Percentiles rank a stretch among this genome's conserved stretches.
Evolutionary conservation across 2,888 invertebrate genomes (phyloP).

Genomic region (Aphrophora alni): DNA sequence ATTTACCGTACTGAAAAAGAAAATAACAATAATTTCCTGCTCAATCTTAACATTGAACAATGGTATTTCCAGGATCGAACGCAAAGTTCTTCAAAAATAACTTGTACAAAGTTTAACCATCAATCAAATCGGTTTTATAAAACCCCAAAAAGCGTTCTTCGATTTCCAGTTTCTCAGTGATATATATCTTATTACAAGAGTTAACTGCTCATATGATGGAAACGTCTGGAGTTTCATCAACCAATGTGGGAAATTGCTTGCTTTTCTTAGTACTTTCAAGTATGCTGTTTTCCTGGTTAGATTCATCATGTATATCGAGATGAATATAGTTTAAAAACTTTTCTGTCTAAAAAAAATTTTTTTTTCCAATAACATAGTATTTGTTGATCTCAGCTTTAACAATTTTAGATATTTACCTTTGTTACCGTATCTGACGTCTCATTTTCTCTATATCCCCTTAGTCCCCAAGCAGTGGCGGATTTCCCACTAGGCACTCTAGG

Average conservation of each 20-base stretch:
- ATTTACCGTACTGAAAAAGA: too few relatives aligned
- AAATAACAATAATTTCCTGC: too few relatives aligned
- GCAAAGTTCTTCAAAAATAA: not conserved
- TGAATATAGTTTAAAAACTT: too few relatives aligned
- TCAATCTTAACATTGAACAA: not conserved
- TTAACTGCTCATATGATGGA: not conserved
- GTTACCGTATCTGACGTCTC: too few relatives aligned
- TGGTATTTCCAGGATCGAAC: not conserved
- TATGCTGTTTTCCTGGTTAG: not conserved
- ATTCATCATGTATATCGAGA: constrained; percentile 1
- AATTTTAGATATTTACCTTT: too few relatives aligned
- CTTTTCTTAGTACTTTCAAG: not conserved
- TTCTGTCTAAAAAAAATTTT: too few relatives aligned
- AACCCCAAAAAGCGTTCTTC: constrained; percentile 16
- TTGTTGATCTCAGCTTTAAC: too few relatives aligned
- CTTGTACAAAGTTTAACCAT: constrained; percentile 14
- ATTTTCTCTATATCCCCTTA: too few relatives aligned
- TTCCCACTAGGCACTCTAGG: too few relatives aligned
- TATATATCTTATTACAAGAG: constrained; percentile 2
- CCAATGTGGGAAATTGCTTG: not conserved
- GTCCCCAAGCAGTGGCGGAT: too few relatives aligned
- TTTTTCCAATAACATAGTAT: too few relatives aligned
- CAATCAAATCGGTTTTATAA: constrained; percentile 10
- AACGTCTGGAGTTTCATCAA: constrained; percentile 3
- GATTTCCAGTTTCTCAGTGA: constrained; percentile 7